Conservation (phyloP, 2,113 vertebrate species). For the Melanotaenia duboulayi region DNA sequence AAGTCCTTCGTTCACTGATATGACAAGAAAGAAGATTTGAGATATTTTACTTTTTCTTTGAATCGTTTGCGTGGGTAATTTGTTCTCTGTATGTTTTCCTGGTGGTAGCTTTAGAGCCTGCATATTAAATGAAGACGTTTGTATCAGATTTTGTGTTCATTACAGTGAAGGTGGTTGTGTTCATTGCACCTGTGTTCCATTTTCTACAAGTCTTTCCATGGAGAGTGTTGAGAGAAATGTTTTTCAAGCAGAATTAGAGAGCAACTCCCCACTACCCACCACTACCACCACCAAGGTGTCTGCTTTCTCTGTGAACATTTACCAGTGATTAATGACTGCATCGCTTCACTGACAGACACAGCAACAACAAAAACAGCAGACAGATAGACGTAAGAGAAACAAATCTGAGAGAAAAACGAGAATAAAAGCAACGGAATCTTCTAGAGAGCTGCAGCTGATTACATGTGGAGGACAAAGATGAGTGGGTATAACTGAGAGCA, state of each 20-base stretch:
- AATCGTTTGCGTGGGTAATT: slow-evolving; percentile 18
- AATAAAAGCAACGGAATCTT: slow-evolving; percentile 33
- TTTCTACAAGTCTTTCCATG: slow-evolving; percentile 60
- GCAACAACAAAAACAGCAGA: slow-evolving; percentile 66
- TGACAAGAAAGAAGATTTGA: slow-evolving; percentile 37
- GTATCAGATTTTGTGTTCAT: slow-evolving; percentile 30
- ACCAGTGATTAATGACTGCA: slow-evolving; percentile 78
- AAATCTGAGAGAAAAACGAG: slow-evolving; percentile 22
- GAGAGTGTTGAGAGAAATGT: slow-evolving; percentile 60
- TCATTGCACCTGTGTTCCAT: slow-evolving; percentile 71
- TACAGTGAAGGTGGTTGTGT: slow-evolving; percentile 48
- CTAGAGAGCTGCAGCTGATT: slow-evolving; percentile 43
- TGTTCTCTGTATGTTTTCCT: slow-evolving; percentile 17
- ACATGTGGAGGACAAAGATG: slow-evolving; percentile 29
- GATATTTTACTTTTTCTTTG: slow-evolving; percentile 1
- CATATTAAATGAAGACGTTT: slow-evolving; percentile 46
- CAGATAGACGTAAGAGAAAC: slow-evolving; percentile 38
- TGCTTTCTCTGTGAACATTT: slow-evolving; percentile 71
- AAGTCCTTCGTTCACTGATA: slow-evolving; percentile 43
- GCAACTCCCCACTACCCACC: neutral
- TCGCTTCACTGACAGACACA: slow-evolving; percentile 68
- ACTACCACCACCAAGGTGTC: slow-evolving; percentile 36
- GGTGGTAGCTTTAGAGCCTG: slow-evolving; percentile 12
- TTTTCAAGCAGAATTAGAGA: slow-evolving; percentile 68
- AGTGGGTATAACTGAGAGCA: slow-evolving; percentile 30